Evolutionary conservation across 2,797 vertebrate genomes (phyloP).

Genomic region (Schizopygopsis pylzovi): DNA sequence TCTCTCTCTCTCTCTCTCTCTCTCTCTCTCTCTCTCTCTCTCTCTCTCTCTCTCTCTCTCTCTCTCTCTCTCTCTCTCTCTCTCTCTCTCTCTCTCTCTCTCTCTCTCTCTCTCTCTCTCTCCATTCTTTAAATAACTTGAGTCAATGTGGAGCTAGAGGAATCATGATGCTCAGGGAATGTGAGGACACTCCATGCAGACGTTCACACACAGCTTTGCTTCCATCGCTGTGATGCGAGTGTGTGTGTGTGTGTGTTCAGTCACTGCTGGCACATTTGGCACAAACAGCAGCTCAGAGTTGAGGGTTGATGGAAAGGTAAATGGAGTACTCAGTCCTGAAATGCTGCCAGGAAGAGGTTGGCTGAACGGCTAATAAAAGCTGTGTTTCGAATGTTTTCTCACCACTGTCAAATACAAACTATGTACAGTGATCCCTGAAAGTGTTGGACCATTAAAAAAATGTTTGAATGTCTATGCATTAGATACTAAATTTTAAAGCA

Average conservation of each 20-base stretch:
- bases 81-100: neutral
- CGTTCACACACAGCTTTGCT: slow-evolving; percentile 20
- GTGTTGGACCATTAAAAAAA: neutral
- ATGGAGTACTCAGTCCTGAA: slow-evolving; percentile 52
- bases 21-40: neutral
- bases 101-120: slow-evolving; percentile 1
- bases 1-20: too few species aligned
- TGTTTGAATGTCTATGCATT: neutral
- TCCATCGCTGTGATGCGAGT: neutral
- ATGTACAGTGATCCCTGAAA: neutral
- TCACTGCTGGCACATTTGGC: slow-evolving; percentile 46
- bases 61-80: slow-evolving; percentile 5
- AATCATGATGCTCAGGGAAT: slow-evolving; percentile 53
- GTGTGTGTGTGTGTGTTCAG: slow-evolving; percentile 35
- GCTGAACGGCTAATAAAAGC: slow-evolving; percentile 38
- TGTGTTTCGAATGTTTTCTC: slow-evolving; percentile 18
- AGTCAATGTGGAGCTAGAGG: slow-evolving; percentile 54
- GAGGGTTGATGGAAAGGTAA: slow-evolving; percentile 57
- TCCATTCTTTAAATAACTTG: slow-evolving; percentile 57
- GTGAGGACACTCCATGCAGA: slow-evolving; percentile 49
- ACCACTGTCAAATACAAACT: slow-evolving; percentile 5
- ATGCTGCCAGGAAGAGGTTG: slow-evolving; percentile 38
- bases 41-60: neutral
- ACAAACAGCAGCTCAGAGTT: slow-evolving; percentile 47
- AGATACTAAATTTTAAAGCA: neutral